Percentiles rank a stretch among this genome's conserved stretches.
These are phyloP conservation scores for Crenichthys baileyi DNA, from an alignment of 2,797 vertebrate species.

Conservation along the genomic window DNA sequence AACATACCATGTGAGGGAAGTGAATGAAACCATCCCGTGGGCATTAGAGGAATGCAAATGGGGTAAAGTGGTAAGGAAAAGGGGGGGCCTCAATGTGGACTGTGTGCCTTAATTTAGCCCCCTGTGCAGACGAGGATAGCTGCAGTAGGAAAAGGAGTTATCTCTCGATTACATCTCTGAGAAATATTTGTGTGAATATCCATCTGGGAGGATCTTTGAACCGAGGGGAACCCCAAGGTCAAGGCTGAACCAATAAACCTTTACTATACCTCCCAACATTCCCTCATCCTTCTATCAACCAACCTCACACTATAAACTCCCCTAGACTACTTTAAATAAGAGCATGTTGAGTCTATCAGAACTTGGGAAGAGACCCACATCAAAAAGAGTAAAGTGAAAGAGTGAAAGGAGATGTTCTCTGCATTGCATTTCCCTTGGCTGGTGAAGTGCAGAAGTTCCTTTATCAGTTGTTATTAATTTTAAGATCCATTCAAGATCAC, in stretches of 20 bases:
- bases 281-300: constrained; percentile 49
- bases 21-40: constrained; percentile 58
- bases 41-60: constrained; percentile 66
- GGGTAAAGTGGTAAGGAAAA: constrained; percentile 16
- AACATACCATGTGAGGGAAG: constrained; percentile 52
- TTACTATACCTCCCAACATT: constrained; percentile 51
- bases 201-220: constrained; percentile 48
- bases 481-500: not conserved
- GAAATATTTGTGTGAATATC: constrained; percentile 29
- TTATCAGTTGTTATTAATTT: not conserved
- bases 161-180: constrained; percentile 62
- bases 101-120: constrained; percentile 33
- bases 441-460: constrained; percentile 45
- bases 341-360: constrained; percentile 77
- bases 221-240: constrained; percentile 61
- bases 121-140: constrained; percentile 36
- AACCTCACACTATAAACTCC: constrained; percentile 40
- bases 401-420: constrained; percentile 55
- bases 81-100: not conserved
- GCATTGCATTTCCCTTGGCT: constrained; percentile 54
- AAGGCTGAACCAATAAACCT: constrained; percentile 73
- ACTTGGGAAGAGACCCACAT: constrained; percentile 40
- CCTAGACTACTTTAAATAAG: constrained; percentile 71
- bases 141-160: constrained; percentile 47
- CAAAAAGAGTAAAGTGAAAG: constrained; percentile 13